phyloP scores from a whole-genome alignment of 2,797 vertebrate genomes.

The Arrhamphus sclerolepis region DNA sequence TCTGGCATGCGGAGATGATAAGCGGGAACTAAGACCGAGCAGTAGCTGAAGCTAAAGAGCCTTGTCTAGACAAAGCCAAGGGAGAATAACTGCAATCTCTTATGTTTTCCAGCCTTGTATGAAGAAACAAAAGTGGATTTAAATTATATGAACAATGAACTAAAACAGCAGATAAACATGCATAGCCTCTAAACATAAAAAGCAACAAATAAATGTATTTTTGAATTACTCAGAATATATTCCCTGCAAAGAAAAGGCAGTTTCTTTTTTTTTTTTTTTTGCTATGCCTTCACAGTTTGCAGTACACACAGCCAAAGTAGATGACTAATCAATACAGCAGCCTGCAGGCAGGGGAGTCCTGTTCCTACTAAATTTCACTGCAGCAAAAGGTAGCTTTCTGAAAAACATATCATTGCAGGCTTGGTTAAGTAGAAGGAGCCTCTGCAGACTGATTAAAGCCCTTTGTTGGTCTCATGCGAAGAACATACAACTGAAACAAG shows the following conservation, averaged over 20 bases:
- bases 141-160: not conserved
- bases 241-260: not conserved
- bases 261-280: constrained; percentile 21
- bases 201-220: not conserved
- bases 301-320: constrained; percentile 71
- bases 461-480: constrained; percentile 13
- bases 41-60: constrained; percentile 13
- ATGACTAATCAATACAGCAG: constrained; percentile 74
- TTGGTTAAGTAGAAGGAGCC: constrained; percentile 9
- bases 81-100: not conserved
- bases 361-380: constrained; percentile 68
- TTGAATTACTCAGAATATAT: constrained; percentile 19
- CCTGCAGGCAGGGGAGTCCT: constrained; percentile 65
- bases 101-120: constrained; percentile 4
- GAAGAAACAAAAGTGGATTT: not conserved
- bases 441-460: constrained; percentile 17
- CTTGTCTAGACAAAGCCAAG: constrained; percentile 24
- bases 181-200: not conserved
- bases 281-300: constrained; percentile 60
- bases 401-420: constrained; percentile 30
- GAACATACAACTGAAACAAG: constrained; percentile 14
- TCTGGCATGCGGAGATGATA: constrained; percentile 10
- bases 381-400: constrained; percentile 68
- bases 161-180: not conserved
- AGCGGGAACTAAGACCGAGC: constrained; percentile 14